Conservation (phyloP, 1,140 invertebrate species). For the Nephila pilipes region DNA sequence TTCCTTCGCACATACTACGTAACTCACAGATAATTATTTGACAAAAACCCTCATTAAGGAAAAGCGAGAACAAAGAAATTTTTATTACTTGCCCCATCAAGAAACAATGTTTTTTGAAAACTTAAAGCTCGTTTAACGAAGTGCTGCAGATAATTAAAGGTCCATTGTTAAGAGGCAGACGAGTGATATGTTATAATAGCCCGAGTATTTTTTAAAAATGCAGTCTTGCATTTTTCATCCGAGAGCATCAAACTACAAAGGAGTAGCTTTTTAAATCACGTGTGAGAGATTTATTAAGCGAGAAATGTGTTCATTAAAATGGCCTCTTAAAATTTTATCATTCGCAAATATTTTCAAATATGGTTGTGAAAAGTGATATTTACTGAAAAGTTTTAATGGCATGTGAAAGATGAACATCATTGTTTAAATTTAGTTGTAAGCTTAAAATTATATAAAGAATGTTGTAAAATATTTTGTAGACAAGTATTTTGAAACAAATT, state of each 20-base stretch:
- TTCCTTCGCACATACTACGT: background rate
- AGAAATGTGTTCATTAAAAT: background rate
- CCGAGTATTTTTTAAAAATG: no score
- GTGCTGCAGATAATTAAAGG: constrained; percentile 10
- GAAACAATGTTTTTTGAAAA: background rate
- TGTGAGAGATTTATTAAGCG: background rate
- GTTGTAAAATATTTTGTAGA: no score
- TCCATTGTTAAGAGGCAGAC: background rate
- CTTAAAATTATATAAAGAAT: no score
- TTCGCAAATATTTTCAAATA: no score
- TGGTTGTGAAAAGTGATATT: no score
- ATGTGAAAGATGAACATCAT: no score
- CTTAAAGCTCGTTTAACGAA: background rate
- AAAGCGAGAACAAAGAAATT: background rate
- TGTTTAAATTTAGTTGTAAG: no score
- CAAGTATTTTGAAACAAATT: no score
- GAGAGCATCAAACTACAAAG: background rate
- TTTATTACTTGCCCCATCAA: background rate
- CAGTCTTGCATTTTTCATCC: no score
- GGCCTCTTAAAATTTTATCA: background rate
- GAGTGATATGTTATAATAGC: background rate
- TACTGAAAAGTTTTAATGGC: no score
- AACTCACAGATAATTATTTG: background rate
- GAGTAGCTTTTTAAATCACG: background rate
- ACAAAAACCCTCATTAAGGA: background rate